Base-by-base conservation (phyloP, 2,888 invertebrate genomes). In the Ischnura elegans region DNA sequence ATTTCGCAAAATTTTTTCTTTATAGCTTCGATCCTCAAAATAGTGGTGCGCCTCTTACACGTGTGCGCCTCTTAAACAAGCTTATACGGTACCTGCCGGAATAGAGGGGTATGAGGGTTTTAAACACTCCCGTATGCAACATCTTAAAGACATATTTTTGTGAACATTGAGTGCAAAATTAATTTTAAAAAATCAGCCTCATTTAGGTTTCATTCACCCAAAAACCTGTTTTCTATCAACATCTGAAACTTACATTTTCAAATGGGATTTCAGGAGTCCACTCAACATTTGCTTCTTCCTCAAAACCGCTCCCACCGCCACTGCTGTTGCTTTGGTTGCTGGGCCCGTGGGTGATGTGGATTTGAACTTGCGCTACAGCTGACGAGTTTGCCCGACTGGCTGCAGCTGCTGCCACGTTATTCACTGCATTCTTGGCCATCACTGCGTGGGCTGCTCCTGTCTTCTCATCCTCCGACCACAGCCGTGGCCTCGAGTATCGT, bases 201-300 rank as follows among this genome's bases (percentile, higher is more conserved):
- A n/a, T n/a, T n/a, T n/a, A n/a, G n/a, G n/a, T n/a, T n/a, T n/a
- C n/a, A n/a, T n/a, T n/a, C n/a, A n/a, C n/a, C n/a, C n/a, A n/a
- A n/a, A n/a, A n/a, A n/a, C n/a, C n/a, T n/a, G n/a, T n/a, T n/a
- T n/a, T n/a, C n/a, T n/a, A n/a, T n/a, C n/a, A n/a, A n/a, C n/a
- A n/a, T n/a, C n/a, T 47, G 13, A 47, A 66, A 95, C 96, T 96
- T 96, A 98, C 98, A 96, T 98, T 98, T 96, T 98, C 98, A 95
- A 99, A 99, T 0, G 98, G 99, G 96, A 98, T 98, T 96, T 99
- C 99, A 0, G 99, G 98, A 43, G 97, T 98, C 98, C 98, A 99
- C 95, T 98, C 98, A 0, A 97, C 97, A 0, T 97, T 97, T 94
- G 97, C 97, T 95, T 98, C 98, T 84, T 98, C 98, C 46, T 98